Evolutionary conservation across 2,888 invertebrate genomes (phyloP).

Genomic region (Agrochola lota): DNA sequence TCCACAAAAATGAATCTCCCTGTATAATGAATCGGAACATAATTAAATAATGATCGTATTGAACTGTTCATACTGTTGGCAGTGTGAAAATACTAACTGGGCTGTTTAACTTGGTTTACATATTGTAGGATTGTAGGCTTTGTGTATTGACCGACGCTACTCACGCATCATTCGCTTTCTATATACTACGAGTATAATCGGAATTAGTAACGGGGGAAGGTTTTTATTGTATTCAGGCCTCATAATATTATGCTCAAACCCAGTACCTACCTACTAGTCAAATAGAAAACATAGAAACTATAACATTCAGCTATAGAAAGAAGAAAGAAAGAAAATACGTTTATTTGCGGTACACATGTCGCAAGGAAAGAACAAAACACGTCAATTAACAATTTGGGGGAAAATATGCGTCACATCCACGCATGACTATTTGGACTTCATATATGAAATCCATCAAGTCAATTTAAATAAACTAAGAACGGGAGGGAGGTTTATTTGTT

Average conservation of each 20-base stretch:
- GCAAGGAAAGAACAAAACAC: no score
- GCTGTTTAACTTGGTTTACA: constrained; percentile 13
- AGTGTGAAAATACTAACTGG: not conserved
- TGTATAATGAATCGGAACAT: not conserved
- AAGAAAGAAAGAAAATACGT: no score
- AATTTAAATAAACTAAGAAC: not conserved
- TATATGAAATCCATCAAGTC: not conserved
- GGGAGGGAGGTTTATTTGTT: not conserved
- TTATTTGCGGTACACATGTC: no score
- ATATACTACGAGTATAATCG: constrained; percentile 38
- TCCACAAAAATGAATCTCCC: not conserved
- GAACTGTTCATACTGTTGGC: not conserved
- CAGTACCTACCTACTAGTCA: no score
- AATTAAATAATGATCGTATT: constrained; percentile 4
- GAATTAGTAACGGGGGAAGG: constrained; percentile 29
- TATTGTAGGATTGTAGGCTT: constrained; percentile 22
- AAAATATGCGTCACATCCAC: no score
- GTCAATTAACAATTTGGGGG: no score
- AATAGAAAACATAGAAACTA: not conserved
- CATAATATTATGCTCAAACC: not conserved
- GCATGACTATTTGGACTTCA: not conserved
- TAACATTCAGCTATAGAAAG: not conserved
- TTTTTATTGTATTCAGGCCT: constrained; percentile 6
- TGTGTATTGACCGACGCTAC: not conserved
- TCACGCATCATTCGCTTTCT: constrained; percentile 14